Conservation (phyloP, 1,140 invertebrate genomes). For the Macrosteles quadrilineatus region DNA sequence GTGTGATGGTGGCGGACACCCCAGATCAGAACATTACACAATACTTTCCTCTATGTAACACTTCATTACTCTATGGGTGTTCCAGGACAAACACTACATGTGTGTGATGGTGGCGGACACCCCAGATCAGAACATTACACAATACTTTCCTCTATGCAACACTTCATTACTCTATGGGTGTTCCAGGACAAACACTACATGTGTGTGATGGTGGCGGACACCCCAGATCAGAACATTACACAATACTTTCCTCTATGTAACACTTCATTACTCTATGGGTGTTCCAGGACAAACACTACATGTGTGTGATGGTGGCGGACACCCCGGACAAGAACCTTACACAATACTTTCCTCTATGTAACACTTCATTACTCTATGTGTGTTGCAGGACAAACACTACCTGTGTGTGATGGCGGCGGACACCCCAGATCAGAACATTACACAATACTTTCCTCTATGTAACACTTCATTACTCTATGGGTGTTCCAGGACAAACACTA, state of each 20-base stretch:
- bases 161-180: conserved; percentile 54
- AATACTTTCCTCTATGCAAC: conserved; percentile 93
- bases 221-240: conserved; percentile 87
- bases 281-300: conserved; percentile 89
- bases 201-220: conserved; percentile 91
- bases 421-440: conserved; percentile 88
- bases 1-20: conserved; percentile 89
- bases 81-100: conserved; percentile 92
- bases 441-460: conserved; percentile 90
- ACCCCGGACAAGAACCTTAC: conserved; percentile 89
- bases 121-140: conserved; percentile 88
- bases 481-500: conserved; percentile 92
- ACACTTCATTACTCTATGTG: conserved; percentile 93
- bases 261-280: conserved; percentile 83
- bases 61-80: conserved; percentile 80
- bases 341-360: conserved; percentile 92
- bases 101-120: conserved; percentile 92
- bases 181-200: conserved; percentile 92
- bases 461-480: conserved; percentile 92
- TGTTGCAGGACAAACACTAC: conserved; percentile 89
- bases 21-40: conserved; percentile 91
- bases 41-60: conserved; percentile 93
- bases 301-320: conserved; percentile 92
- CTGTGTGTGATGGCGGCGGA: conserved; percentile 92
- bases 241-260: conserved; percentile 94